Base-by-base conservation (phyloP, 2,113 vertebrate species). In the Felis chaus region DNA sequence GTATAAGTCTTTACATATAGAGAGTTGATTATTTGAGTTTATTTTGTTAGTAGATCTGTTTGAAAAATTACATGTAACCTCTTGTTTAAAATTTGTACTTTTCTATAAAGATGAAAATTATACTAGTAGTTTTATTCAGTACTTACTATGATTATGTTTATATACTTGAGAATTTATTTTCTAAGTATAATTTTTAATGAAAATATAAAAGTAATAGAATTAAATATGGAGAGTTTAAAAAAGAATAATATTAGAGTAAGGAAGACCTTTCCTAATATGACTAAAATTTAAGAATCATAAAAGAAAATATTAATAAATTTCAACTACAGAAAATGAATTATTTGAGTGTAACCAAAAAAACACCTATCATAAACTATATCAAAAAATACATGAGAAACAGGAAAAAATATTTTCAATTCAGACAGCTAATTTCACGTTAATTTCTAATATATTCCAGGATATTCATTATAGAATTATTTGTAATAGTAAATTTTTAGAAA, bases 91-190 rank as follows among this genome's bases (percentile, higher is more conserved):
- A 86, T 86, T 53, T 4, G 0, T 83, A 3, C 21, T 76, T 96
- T 97, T 95, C 89, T 90, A 68, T 93, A 55, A 96, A 69, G 57
- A 89, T 3, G 19, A 93, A 92, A 83, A 66, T 66, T 81, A 11
- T 73, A 65, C 86, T 81, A 81, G 55, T 90, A 68, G 29, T 87
- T 97, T 65, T 74, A 25, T 82, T 87, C 57, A 63, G 16, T 78
- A 78, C 50, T 87, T 36, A 83, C 16, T 78, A 25, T 82, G 39
- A 88, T 66, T 78, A n/a, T 85, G 31, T 90, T 87, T 90, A 88
- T 76, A 27, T 82, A 63, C 45, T 79, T 94, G 55, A 88, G n/a
- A 83, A 71, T 39, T 88, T 83, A 16, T 13, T 82, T 69, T 53
- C 45, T 41, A 63, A 83, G 36, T 92, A 9, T 90, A 82, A 16